phyloP scores from a whole-genome alignment of 2,888 invertebrate genomes.

The Hirtodrosophila alboralis region DNA sequence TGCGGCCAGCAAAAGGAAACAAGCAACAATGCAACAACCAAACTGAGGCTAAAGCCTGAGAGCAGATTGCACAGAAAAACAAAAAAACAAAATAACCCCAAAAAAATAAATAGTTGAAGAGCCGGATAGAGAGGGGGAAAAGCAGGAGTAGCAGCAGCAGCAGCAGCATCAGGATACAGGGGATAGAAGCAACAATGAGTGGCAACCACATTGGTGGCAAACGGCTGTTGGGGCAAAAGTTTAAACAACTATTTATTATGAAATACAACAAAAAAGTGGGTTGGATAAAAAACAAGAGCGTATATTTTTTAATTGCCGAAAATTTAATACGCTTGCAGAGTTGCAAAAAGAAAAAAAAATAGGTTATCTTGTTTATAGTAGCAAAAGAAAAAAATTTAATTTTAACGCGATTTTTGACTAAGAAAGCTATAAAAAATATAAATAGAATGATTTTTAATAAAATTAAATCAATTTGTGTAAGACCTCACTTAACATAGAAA shows the following conservation, averaged over 20 bases:
- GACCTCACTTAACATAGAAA: too few relatives aligned
- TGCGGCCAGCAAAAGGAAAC: constrained; percentile 66
- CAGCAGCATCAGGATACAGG: too few relatives aligned
- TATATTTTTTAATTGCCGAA: too few relatives aligned
- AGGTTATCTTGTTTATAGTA: too few relatives aligned
- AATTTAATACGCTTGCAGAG: too few relatives aligned
- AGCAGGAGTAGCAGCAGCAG: constrained; percentile 12
- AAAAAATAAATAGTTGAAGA: constrained; percentile 70
- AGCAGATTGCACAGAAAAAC: constrained; percentile 61
- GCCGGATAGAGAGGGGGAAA: constrained; percentile 20
- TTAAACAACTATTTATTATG: constrained; percentile 79
- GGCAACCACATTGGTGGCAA: constrained; percentile 78
- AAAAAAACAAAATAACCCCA: too few relatives aligned
- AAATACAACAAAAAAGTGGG: constrained; percentile 68
- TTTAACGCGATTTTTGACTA: too few relatives aligned
- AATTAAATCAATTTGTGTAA: too few relatives aligned
- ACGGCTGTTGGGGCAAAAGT: constrained; percentile 70
- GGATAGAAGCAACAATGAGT: constrained; percentile 34
- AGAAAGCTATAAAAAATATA: too few relatives aligned
- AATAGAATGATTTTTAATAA: too few relatives aligned
- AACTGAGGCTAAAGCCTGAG: constrained; percentile 31
- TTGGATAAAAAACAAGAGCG: constrained; percentile 35
- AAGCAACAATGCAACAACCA: constrained; percentile 56
- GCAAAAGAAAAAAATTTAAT: too few relatives aligned
- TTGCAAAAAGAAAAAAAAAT: too few relatives aligned